phyloP scores from a whole-genome alignment of 2,797 vertebrate genomes.

The Coranthus polyacanthus region DNA sequence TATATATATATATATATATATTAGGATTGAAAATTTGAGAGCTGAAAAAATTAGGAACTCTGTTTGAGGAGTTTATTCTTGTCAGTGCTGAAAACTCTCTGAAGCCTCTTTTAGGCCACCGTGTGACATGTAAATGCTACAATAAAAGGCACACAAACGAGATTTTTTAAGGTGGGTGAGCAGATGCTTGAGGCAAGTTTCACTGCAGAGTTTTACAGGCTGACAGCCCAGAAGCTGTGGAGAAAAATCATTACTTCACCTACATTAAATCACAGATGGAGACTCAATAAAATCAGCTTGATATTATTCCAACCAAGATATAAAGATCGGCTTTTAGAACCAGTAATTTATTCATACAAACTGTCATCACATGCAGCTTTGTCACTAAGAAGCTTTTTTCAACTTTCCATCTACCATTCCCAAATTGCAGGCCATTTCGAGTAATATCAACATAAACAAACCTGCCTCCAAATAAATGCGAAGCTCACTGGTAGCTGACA shows the following conservation, averaged over 20 bases:
- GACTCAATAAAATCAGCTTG: slow-evolving; percentile 25
- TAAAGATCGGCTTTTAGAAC: slow-evolving; percentile 46
- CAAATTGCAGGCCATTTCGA: slow-evolving; percentile 60
- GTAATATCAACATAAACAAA: slow-evolving; percentile 60
- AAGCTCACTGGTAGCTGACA: slow-evolving; percentile 44
- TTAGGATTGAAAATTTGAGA: neutral
- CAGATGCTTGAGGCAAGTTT: slow-evolving; percentile 11
- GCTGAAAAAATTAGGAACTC: neutral
- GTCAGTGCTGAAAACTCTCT: slow-evolving; percentile 8
- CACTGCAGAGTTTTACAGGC: slow-evolving; percentile 26
- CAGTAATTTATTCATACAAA: slow-evolving; percentile 51
- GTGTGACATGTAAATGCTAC: slow-evolving; percentile 12
- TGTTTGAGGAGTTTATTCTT: slow-evolving; percentile 14
- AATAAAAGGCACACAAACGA: slow-evolving; percentile 30
- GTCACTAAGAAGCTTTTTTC: slow-evolving; percentile 43
- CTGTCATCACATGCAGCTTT: slow-evolving; percentile 49
- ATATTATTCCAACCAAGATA: slow-evolving; percentile 34
- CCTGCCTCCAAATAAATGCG: slow-evolving; percentile 52
- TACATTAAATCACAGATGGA: slow-evolving; percentile 35
- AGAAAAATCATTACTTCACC: slow-evolving; percentile 41
- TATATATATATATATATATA: too few relatives aligned
- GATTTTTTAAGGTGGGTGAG: slow-evolving; percentile 26
- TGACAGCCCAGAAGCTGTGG: slow-evolving; percentile 9
- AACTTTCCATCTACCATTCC: slow-evolving; percentile 49
- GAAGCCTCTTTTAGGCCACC: slow-evolving; percentile 8